Conservation (phyloP, 2,113 vertebrate genomes). For the Erythrocercus mccallii region DNA sequence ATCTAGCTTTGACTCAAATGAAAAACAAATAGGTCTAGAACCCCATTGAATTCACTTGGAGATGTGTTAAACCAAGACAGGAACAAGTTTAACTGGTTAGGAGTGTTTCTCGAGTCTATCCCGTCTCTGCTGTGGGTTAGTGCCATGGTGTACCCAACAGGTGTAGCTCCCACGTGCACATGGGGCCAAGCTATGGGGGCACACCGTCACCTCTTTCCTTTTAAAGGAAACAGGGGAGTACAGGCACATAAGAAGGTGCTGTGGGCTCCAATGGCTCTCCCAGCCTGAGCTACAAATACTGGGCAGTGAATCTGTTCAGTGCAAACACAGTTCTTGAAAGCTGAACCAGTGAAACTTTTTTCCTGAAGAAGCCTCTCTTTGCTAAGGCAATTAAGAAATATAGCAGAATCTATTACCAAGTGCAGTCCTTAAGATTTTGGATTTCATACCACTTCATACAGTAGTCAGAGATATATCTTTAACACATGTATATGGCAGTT, state of each 20-base stretch:
- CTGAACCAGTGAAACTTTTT: fast-evolving
- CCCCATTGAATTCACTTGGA: not conserved
- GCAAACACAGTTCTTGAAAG: not conserved
- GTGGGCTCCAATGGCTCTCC: fast-evolving
- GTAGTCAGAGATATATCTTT: not conserved
- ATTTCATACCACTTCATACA: not conserved
- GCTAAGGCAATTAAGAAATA: not conserved
- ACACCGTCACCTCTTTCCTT: not conserved
- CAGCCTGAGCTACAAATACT: not conserved
- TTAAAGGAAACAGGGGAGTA: not conserved
- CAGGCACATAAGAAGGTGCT: not conserved
- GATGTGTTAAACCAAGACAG: fast-evolving
- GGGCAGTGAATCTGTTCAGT: not conserved
- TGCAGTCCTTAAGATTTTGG: not conserved
- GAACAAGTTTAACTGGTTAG: not conserved
- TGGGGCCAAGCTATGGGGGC: not conserved
- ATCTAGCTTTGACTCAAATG: not conserved
- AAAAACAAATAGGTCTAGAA: not conserved
- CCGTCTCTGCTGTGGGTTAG: not conserved
- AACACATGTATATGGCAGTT: not conserved
- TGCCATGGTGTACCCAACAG: fast-evolving
- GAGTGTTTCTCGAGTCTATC: not conserved
- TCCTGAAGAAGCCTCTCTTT: not conserved
- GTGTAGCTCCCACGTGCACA: not conserved
- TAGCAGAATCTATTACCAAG: not conserved